Evolutionary conservation across 2,888 invertebrate species (phyloP), one percentile per base, ranked within the genome.

Genomic region (Pseudanteris insignis): DNA sequence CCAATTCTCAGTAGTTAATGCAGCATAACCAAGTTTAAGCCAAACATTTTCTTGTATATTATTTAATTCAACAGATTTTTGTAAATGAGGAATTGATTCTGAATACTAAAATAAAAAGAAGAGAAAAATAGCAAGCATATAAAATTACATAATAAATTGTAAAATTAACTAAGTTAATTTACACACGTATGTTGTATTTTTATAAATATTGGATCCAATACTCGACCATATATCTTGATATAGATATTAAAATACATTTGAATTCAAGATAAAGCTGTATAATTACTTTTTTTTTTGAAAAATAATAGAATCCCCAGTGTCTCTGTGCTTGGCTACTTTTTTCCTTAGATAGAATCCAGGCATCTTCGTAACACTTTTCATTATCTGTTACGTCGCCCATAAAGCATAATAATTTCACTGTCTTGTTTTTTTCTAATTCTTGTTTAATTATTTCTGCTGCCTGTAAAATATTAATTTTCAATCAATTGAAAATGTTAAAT

Each of bases 351-450:
- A 96, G 83, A 70, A 91, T 87, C 95, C 97, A 97, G 0, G 97
- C 98, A 70, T 88, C 90, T 70, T 91, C 88, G 75, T 94, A 99
- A 73, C 88, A 89, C 9, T 84, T 83, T 0, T 87, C 82, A 70
- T 96, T 89, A 70, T 92, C 90, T 55, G 85, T 85, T 1, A 91
- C 89, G 81, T 96, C 95, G 2, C 96, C 96, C n/a, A 98, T 84
- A 28, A 94, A 84, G 78, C 97, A 97, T 83, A 91, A 92, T 12
- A 98, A 81, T 76, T 91, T 88, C 0, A 93, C 91, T 0, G 92
- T 91, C 44, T 93, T 91, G 50, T 89, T 86, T 59, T 89, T 85
- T 1, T 86, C 85, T 50, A 92, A 81, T 78, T 94, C 90, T 72
- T 94, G 87, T 44, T 87, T 84, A 65, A 98, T 92, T 29, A 97